A percentile compares a stretch with the other conserved stretches of the same genome.
Conservation (phyloP, 2,888 invertebrate genomes). For the Phragmatobia fuliginosa region DNA sequence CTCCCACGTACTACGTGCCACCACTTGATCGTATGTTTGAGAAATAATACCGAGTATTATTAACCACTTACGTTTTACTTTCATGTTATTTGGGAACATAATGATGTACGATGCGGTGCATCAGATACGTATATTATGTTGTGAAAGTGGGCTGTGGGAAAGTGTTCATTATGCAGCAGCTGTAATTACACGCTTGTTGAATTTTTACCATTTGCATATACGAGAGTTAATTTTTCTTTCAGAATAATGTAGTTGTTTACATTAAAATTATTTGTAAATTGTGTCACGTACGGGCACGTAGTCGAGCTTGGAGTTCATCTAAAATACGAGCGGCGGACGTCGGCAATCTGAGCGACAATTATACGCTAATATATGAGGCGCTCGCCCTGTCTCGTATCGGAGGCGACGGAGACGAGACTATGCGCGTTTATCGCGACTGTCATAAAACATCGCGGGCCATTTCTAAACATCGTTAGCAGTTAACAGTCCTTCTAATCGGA, state of each 20-base stretch:
- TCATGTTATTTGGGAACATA: constrained; percentile 23
- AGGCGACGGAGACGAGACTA: not conserved
- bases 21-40: not conserved
- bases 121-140: constrained; percentile 16
- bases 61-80: constrained; percentile 17
- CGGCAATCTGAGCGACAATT: constrained; percentile 20
- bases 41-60: not conserved
- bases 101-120: constrained; percentile 27
- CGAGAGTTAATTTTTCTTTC: constrained; percentile 1
- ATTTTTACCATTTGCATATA: constrained; percentile 3
- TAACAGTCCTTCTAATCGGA: constrained; percentile 33
- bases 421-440: constrained; percentile 5
- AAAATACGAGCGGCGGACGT: constrained; percentile 20
- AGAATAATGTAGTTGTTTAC: not conserved
- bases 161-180: constrained; percentile 18
- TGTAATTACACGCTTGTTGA: constrained; percentile 31
- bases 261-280: constrained; percentile 11
- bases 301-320: constrained; percentile 21
- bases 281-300: not conserved
- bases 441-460: constrained; percentile 32
- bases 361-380: constrained; percentile 19
- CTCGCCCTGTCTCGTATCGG: constrained; percentile 11
- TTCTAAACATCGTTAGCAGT: constrained; percentile 42
- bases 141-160: constrained; percentile 40
- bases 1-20: constrained; percentile 20